phyloP scores from a whole-genome alignment of 2,888 invertebrate species.

The Pachymerium ferrugineum region DNA sequence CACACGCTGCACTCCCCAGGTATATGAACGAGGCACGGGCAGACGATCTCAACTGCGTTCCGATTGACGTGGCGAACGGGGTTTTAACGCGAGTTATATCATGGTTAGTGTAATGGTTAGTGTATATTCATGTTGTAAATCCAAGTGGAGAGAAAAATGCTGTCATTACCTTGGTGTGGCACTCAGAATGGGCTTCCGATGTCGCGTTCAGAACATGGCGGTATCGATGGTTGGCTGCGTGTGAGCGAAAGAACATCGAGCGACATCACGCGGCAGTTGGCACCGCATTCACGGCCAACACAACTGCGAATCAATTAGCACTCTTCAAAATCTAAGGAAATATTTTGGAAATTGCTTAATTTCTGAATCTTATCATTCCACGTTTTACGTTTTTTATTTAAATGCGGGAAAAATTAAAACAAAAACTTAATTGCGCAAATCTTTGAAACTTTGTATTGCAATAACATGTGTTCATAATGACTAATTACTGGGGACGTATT shows the following conservation, averaged over 20 bases:
- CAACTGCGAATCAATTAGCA: constrained; percentile 22
- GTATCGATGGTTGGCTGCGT: constrained; percentile 24
- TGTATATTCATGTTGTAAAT: neutral
- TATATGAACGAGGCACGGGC: constrained; percentile 6
- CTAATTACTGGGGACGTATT: too few species aligned
- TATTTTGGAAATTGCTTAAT: too few species aligned
- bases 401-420: too few species aligned
- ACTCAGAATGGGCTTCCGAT: constrained; percentile 26
- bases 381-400: too few species aligned
- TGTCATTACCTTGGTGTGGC: constrained; percentile 24
- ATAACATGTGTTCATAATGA: too few species aligned
- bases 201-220: constrained; percentile 27
- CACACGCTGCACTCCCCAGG: constrained; percentile 27
- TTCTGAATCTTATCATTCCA: too few species aligned
- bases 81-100: neutral
- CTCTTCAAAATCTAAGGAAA: neutral
- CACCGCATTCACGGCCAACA: constrained; percentile 17
- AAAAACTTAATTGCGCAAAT: too few species aligned
- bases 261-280: constrained; percentile 27
- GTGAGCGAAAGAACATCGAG: constrained; percentile 24
- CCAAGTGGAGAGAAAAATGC: neutral
- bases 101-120: neutral
- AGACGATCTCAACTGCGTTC: neutral
- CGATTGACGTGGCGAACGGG: neutral
- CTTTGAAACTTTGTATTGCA: too few species aligned